phyloP scores from a whole-genome alignment of 2,797 vertebrate genomes.

The Halcyon badia region DNA sequence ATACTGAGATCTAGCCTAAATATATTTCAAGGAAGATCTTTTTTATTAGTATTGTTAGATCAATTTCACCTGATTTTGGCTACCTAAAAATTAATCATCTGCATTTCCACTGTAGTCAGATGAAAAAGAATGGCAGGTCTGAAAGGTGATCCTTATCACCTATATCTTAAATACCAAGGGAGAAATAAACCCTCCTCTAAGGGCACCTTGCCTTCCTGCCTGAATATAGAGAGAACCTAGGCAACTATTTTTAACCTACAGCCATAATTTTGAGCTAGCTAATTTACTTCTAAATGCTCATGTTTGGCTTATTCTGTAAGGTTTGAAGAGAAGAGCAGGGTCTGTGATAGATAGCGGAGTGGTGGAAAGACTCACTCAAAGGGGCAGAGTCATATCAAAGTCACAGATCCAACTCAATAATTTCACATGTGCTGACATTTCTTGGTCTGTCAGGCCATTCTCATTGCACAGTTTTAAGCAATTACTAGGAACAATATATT shows the following conservation, averaged over 20 bases:
- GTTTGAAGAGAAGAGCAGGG: not conserved
- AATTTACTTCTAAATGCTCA: not conserved
- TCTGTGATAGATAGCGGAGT: not conserved
- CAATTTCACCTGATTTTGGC: not conserved
- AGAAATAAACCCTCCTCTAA: not conserved
- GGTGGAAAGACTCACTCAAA: rapidly evolving
- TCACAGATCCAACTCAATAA: rapidly evolving
- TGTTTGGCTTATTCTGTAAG: not conserved
- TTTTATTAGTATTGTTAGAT: not conserved
- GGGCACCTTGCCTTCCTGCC: not conserved
- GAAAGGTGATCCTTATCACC: not conserved
- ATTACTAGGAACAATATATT: not conserved
- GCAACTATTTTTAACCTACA: not conserved
- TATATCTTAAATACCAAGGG: not conserved
- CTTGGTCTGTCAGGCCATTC: not conserved
- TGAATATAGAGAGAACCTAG: not conserved
- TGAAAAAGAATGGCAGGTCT: not conserved
- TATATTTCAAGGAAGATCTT: not conserved
- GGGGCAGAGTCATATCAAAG: rapidly evolving
- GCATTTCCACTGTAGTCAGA: not conserved
- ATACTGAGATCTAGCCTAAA: not conserved
- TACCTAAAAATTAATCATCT: not conserved
- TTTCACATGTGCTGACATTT: not conserved
- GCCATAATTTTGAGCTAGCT: not conserved
- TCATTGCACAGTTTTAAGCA: not conserved